Percentiles rank a stretch among this genome's conserved stretches.
phyloP scores from a whole-genome alignment of 2,888 invertebrate species.

The Ormyrus labotus region DNA sequence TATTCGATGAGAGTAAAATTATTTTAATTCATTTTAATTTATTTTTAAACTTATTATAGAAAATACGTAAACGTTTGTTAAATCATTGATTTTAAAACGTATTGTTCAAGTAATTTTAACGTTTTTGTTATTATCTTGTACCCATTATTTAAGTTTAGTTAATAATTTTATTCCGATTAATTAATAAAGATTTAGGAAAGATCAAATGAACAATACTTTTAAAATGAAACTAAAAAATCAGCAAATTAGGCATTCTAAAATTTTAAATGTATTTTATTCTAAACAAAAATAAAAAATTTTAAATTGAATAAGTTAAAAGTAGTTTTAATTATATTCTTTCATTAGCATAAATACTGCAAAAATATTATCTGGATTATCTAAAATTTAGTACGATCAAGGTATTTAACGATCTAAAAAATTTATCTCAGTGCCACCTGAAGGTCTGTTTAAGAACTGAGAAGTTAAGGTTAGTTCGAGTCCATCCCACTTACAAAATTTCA shows the following conservation, averaged over 20 bases:
- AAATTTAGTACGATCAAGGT: neutral
- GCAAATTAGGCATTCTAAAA: too few relatives aligned
- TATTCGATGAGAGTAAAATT: conserved; percentile 48
- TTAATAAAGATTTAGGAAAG: neutral
- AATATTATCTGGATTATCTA: neutral
- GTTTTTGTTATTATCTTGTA: neutral
- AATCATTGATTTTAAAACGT: too few relatives aligned
- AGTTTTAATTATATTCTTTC: neutral
- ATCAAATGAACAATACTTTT: too few relatives aligned
- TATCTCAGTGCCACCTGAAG: conserved; percentile 51
- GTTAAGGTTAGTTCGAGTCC: conserved; percentile 50
- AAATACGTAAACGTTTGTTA: too few relatives aligned
- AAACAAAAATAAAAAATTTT: neutral
- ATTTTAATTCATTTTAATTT: conserved; percentile 25
- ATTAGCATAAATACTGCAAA: neutral
- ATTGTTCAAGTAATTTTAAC: neutral
- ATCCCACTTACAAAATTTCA: conserved; percentile 39
- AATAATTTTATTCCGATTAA: neutral
- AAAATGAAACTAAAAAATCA: too few relatives aligned
- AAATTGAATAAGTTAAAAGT: conserved; percentile 13
- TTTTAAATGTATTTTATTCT: too few relatives aligned
- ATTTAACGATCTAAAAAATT: conserved; percentile 10
- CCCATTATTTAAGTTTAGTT: neutral
- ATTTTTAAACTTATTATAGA: neutral
- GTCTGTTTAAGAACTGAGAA: conserved; percentile 31